phyloP scores from a whole-genome alignment of 2,113 vertebrate genomes.

The Camelus dromedarius region DNA sequence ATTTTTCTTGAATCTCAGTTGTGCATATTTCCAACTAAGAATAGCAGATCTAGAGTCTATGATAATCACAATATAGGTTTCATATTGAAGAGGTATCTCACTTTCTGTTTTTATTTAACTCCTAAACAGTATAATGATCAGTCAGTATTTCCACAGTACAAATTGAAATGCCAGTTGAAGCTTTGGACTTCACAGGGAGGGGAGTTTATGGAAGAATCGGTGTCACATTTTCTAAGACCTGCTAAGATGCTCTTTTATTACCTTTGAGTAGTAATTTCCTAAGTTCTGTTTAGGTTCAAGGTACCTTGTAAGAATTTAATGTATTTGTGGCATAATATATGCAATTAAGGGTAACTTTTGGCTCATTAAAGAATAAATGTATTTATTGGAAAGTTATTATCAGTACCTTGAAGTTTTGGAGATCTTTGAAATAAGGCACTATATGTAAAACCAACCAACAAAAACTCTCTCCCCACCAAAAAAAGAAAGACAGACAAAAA shows the following conservation, averaged over 20 bases:
- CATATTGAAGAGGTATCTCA: not conserved
- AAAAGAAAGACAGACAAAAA: not conserved
- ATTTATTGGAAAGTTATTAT: slow-evolving; percentile 1
- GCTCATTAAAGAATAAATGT: not conserved
- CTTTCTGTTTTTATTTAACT: not conserved
- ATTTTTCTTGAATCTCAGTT: not conserved
- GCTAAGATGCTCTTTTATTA: not conserved
- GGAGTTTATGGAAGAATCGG: fast-evolving
- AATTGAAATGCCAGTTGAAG: not conserved
- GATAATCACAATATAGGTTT: not conserved
- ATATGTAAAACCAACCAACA: not conserved
- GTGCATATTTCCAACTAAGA: not conserved
- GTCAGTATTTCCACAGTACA: not conserved
- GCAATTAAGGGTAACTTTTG: not conserved
- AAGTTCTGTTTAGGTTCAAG: not conserved
- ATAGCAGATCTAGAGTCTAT: not conserved
- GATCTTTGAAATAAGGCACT: not conserved
- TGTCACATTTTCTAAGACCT: not conserved
- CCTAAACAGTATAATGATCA: not conserved
- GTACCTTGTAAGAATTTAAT: not conserved
- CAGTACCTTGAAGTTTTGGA: not conserved
- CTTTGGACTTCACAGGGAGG: not conserved
- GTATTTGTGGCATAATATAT: not conserved
- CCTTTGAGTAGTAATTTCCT: not conserved
- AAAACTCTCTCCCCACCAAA: not conserved